Evolutionary conservation across 2,888 invertebrate genomes (phyloP).

Genomic region (Hartigia nigra): DNA sequence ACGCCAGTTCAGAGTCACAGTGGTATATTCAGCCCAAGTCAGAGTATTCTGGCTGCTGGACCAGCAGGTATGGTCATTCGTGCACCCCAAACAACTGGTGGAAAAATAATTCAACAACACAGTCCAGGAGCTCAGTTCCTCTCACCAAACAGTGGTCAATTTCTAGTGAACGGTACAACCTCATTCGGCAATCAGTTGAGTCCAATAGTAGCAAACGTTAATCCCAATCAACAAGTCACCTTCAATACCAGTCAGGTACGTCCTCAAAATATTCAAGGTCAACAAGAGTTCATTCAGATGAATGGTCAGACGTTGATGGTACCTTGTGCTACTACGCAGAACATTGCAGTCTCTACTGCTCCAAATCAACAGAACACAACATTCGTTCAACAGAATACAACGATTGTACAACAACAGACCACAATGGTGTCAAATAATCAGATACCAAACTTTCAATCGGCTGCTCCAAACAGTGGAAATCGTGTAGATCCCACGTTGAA

Average conservation of each 20-base stretch:
- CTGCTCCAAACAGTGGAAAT: constrained; percentile 51
- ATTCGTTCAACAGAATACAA: constrained; percentile 86
- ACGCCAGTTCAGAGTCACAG: constrained; percentile 77
- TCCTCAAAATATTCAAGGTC: constrained; percentile 67
- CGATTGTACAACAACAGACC: constrained; percentile 85
- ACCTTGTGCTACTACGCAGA: constrained; percentile 71
- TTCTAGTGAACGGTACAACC: constrained; percentile 79
- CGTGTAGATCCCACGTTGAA: constrained; percentile 67
- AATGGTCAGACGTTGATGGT: constrained; percentile 80
- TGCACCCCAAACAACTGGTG: constrained; percentile 76
- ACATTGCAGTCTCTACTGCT: constrained; percentile 70
- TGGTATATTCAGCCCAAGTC: constrained; percentile 73
- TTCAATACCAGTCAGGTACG: constrained; percentile 70
- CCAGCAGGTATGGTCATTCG: constrained; percentile 84
- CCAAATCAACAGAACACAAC: constrained; percentile 75
- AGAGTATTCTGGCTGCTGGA: constrained; percentile 75
- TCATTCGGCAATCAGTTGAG: constrained; percentile 80
- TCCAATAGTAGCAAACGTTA: constrained; percentile 80
- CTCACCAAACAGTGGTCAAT: constrained; percentile 79
- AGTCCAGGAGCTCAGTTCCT: constrained; percentile 79
- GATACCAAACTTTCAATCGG: constrained; percentile 64
- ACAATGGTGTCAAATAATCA: constrained; percentile 80
- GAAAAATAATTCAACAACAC: constrained; percentile 76
- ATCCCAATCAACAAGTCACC: constrained; percentile 76
- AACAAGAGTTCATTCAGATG: constrained; percentile 79